A percentile compares a stretch with the other conserved stretches of the same genome.
These are phyloP conservation scores for Cynocephalus volans DNA, from an alignment of 2,113 vertebrate species.

Conservation along the genomic window DNA sequence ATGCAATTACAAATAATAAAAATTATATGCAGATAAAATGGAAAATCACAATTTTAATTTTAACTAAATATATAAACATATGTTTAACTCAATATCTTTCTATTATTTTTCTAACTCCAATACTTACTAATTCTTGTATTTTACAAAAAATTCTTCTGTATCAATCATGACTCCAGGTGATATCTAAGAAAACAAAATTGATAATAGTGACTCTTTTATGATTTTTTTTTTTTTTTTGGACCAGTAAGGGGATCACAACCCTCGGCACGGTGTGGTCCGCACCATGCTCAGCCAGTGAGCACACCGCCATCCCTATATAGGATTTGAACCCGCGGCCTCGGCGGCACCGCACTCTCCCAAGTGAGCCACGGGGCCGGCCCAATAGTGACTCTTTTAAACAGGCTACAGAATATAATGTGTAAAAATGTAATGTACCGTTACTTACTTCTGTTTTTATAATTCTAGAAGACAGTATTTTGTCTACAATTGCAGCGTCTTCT, in stretches of 20 bases:
- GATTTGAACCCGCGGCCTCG: too few species aligned
- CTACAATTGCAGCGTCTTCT: constrained; percentile 98
- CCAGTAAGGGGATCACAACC: too few species aligned
- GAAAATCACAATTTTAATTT: constrained; percentile 18
- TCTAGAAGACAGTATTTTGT: constrained; percentile 98
- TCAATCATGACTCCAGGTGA: constrained; percentile 95
- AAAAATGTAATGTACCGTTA: constrained; percentile 42
- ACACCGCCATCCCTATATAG: too few species aligned
- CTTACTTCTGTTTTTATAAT: constrained; percentile 97
- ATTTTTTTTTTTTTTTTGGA: too few species aligned
- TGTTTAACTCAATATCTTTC: background rate
- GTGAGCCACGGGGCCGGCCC: too few species aligned
- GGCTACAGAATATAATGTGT: background rate
- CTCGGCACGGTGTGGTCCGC: too few species aligned
- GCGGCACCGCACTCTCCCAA: too few species aligned
- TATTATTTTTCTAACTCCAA: constrained; percentile 54
- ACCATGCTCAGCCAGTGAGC: too few species aligned
- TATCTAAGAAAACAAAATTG: constrained; percentile 89
- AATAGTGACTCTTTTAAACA: constrained; percentile 37
- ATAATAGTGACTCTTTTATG: constrained; percentile 53
- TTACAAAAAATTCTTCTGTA: constrained; percentile 98
- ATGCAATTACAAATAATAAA: constrained; percentile 32
- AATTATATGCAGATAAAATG: background rate
- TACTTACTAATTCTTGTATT: constrained; percentile 99
- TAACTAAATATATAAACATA: background rate